Percentiles rank a stretch among this genome's conserved stretches.
Conservation (phyloP, 2,888 invertebrate species). For the Caradrina kadenii region DNA sequence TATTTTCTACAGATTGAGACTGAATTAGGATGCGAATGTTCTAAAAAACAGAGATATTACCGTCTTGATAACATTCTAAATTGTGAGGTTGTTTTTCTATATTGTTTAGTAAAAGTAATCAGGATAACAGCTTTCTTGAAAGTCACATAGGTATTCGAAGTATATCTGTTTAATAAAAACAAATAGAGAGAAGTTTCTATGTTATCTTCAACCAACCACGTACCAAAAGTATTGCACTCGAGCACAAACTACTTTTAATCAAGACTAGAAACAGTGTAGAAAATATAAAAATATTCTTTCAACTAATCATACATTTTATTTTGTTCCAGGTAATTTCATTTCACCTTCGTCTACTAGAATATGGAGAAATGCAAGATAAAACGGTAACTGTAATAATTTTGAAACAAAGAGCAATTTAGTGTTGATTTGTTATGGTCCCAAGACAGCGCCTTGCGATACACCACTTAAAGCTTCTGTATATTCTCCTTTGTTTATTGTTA, state of each 20-base stretch:
- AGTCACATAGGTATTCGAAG: background rate
- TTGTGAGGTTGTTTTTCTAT: too few relatives aligned
- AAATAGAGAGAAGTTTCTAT: background rate
- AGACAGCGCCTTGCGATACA: conserved; percentile 40
- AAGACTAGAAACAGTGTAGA: conserved; percentile 22
- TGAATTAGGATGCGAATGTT: too few relatives aligned
- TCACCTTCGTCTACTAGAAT: conserved; percentile 17
- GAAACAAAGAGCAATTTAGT: conserved; percentile 50
- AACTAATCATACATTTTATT: conserved; percentile 43
- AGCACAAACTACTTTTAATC: conserved; percentile 39
- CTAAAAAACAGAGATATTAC: too few relatives aligned
- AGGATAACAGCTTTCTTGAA: background rate
- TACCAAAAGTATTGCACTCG: conserved; percentile 8
- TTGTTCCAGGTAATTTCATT: conserved; percentile 60
- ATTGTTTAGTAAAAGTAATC: background rate
- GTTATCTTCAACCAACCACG: conserved; percentile 1
- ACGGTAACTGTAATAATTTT: conserved; percentile 30
- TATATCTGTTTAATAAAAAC: conserved; percentile 25
- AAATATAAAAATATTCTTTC: conserved; percentile 28
- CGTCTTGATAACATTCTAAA: too few relatives aligned
- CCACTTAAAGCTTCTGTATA: conserved; percentile 28
- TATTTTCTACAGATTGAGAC: too few relatives aligned
- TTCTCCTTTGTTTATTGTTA: conserved; percentile 44
- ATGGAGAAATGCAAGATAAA: conserved; percentile 19
- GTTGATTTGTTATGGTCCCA: conserved; percentile 36